Evolutionary conservation across 2,888 invertebrate genomes (phyloP), one percentile per base, ranked within the genome.

Genomic region (Phyllotreta cruciferae): DNA sequence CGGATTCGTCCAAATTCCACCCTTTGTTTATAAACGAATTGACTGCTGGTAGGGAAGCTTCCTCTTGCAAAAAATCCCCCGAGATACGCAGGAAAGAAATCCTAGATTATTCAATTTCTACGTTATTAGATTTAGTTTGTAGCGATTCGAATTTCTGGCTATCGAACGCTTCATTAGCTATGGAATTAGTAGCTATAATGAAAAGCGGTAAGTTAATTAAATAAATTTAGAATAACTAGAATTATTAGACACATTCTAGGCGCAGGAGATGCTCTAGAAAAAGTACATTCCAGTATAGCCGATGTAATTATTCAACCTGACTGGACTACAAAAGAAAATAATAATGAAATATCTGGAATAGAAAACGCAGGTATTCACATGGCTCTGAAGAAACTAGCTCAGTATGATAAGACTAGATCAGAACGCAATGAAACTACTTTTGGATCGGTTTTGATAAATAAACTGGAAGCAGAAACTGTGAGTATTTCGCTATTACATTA

Each of bases 1-100:
- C 90, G 44, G 90, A 94, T 76, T 85, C 88, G 0, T 85, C 86
- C 54, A 89, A 91, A 67, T 96, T 97, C 78, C 93, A 94, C 81
- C 96, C 96, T 0, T 85, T 84, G 62, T 87, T 94, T 55, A 86
- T 92, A 1, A 85, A 88, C 41, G 87, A 89, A 72, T 83, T 98
- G 9, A 87, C 90, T 68, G 84, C 86, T 65, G 96, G 95, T 0
- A 87, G 93, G 67, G 83, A 84, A 36, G 88, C 88, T 74, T 86
- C 89, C 8, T 84, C 85, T 9, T 90, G 88, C 54, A 93, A 93
- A 79, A 94, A 94, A 76, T 87, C 90, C 35, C 79, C 86, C 0
- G 85, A 85, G 35, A 75, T 88, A 10, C 82, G 92, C 36, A 86
- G 87, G 10, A 81, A 87, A 11, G 94, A 94, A 79, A 83, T 94